These are phyloP conservation scores for Eremophila alpestris DNA, from an alignment of 2,797 vertebrate species.

Conservation along the genomic window DNA sequence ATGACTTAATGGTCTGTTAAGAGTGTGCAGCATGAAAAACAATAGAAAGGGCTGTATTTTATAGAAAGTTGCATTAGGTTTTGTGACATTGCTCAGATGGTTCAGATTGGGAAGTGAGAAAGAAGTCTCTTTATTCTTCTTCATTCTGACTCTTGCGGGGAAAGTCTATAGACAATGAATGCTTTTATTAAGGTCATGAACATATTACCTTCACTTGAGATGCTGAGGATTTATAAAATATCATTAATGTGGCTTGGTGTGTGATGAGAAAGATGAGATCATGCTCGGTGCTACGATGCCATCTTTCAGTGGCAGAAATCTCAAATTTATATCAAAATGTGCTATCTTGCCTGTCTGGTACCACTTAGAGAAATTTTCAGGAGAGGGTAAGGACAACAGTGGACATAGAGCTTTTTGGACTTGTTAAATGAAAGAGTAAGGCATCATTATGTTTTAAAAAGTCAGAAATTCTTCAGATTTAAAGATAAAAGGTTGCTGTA, in stretches of 20 bases:
- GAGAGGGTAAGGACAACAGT: not conserved
- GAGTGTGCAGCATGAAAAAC: slow-evolving; percentile 5
- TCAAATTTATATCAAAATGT: not conserved
- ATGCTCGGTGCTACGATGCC: not conserved
- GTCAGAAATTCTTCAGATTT: not conserved
- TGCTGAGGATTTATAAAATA: not conserved
- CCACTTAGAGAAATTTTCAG: not conserved
- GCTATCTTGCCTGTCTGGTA: not conserved
- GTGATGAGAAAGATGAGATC: not conserved
- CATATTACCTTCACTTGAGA: not conserved
- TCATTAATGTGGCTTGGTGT: not conserved
- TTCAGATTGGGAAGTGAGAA: not conserved
- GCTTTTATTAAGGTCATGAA: not conserved
- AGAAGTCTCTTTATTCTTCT: not conserved
- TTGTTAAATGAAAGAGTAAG: not conserved
- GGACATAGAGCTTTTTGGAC: not conserved
- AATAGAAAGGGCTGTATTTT: slow-evolving; percentile 40
- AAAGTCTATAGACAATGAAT: not conserved
- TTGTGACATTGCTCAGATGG: not conserved
- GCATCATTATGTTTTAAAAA: not conserved
- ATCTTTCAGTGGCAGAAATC: not conserved
- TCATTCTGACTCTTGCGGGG: not conserved
- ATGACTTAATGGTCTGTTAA: slow-evolving; percentile 28
- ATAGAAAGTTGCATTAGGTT: not conserved
- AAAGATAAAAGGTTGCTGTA: not conserved